These are phyloP conservation scores for Notocelia uddmanniana DNA, from an alignment of 2,888 invertebrate species.

Conservation along the genomic window DNA sequence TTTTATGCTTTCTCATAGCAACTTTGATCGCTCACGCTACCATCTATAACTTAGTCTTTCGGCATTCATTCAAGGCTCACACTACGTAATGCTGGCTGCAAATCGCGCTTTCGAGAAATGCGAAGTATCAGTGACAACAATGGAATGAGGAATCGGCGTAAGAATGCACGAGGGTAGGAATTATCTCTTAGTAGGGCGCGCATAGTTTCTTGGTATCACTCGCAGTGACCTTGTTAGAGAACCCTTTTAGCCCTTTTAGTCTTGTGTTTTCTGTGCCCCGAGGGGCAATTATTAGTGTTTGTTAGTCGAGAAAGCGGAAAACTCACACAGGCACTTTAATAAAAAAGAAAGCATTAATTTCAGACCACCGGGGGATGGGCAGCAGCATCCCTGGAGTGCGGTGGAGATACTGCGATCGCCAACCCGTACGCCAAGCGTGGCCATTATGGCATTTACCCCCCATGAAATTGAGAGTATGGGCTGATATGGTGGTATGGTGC, in stretches of 20 bases:
- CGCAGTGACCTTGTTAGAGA: conserved; percentile 12
- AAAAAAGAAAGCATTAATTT: no score
- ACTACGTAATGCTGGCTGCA: conserved; percentile 29
- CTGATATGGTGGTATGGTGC: no score
- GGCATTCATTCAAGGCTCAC: neutral
- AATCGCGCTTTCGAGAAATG: conserved; percentile 21
- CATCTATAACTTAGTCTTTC: neutral
- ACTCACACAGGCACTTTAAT: neutral
- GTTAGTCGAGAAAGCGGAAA: neutral
- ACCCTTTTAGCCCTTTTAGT: conserved; percentile 4
- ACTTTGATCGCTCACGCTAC: conserved; percentile 3
- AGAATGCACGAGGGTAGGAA: conserved; percentile 24
- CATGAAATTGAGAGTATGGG: no score
- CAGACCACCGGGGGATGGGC: no score
- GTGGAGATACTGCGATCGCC: no score
- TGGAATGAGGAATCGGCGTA: conserved; percentile 29
- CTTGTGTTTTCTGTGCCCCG: neutral
- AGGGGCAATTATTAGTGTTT: neutral
- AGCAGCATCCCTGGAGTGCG: no score
- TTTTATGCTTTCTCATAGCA: no score
- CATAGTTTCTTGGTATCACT: conserved; percentile 11
- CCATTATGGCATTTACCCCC: no score
- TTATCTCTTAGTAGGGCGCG: conserved; percentile 12
- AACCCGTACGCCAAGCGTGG: no score
- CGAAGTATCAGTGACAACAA: conserved; percentile 16